Conservation (phyloP, 2,113 vertebrate species). For the Sylvilagus bachmani region DNA sequence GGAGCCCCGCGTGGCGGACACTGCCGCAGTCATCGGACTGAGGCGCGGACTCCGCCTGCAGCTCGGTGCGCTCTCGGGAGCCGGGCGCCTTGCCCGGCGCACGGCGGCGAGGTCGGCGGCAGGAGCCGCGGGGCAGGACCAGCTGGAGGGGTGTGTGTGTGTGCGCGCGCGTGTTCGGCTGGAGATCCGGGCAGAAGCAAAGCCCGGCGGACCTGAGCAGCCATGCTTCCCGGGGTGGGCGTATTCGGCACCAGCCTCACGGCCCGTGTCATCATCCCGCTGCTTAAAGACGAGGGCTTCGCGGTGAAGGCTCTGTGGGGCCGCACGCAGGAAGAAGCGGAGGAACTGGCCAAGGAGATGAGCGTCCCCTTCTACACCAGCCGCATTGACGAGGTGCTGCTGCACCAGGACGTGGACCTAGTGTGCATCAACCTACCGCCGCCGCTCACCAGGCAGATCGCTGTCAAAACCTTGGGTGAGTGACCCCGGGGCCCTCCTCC, state of each 20-base stretch:
- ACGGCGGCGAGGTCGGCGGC: conserved; percentile 34
- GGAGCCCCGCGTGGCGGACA: conserved; percentile 69
- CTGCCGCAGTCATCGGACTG: conserved; percentile 35
- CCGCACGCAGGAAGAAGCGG: conserved; percentile 97
- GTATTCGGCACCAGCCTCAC: conserved; percentile 99
- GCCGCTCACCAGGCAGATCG: conserved; percentile 97
- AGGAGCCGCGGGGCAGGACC: background rate
- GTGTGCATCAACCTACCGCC: conserved; percentile 99
- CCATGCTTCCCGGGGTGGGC: conserved; percentile 98
- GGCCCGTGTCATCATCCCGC: conserved; percentile 96
- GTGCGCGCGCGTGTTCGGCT: background rate
- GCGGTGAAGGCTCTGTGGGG: conserved; percentile 98
- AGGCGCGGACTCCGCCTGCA: conserved; percentile 49
- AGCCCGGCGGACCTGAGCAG: conserved; percentile 77
- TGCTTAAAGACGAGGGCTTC: conserved; percentile 97
- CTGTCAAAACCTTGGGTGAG: conserved; percentile 98
- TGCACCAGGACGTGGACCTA: conserved; percentile 98
- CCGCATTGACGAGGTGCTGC: conserved; percentile 98
- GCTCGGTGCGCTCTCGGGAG: conserved; percentile 54
- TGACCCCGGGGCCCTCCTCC: background rate
- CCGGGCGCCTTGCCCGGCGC: conserved; percentile 69
- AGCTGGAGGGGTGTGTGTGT: background rate
- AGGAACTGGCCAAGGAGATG: conserved; percentile 99
- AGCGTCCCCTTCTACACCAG: conserved; percentile 97
- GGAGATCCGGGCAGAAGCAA: conserved; percentile 54